These are phyloP conservation scores for Neuroscelio doddi DNA, from an alignment of 2,888 invertebrate genomes.

Conservation along the genomic window DNA sequence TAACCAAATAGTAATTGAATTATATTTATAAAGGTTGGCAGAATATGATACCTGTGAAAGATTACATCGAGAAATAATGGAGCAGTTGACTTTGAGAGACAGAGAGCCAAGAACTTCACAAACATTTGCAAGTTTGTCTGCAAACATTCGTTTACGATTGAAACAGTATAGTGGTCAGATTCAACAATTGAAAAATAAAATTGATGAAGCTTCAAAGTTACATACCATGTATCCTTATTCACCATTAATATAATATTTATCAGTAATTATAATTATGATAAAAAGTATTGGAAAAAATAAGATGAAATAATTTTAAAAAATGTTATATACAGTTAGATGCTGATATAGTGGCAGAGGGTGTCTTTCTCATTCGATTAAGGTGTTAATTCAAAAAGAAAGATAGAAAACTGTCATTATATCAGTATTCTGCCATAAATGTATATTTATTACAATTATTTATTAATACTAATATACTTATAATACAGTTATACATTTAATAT, in stretches of 20 bases:
- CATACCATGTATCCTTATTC: slow-evolving; percentile 73
- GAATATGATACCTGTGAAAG: slow-evolving; percentile 81
- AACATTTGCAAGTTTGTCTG: slow-evolving; percentile 76
- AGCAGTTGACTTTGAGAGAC: slow-evolving; percentile 76
- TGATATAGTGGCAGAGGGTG: too few species aligned
- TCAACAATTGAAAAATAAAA: slow-evolving; percentile 75
- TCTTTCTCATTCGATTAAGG: too few species aligned
- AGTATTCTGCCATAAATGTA: too few species aligned
- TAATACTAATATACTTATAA: too few species aligned
- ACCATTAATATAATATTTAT: too few species aligned
- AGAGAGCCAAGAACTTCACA: slow-evolving; percentile 74
- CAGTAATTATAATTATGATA: slow-evolving; percentile 36
- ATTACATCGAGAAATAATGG: slow-evolving; percentile 77
- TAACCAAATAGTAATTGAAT: not conserved
- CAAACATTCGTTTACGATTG: slow-evolving; percentile 75
- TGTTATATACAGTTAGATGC: too few species aligned
- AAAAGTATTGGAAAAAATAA: too few species aligned
- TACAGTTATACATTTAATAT: too few species aligned
- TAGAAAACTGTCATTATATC: too few species aligned
- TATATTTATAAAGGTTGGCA: slow-evolving; percentile 73
- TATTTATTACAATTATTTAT: too few species aligned
- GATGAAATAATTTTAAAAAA: too few species aligned
- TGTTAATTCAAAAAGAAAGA: too few species aligned
- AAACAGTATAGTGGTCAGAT: slow-evolving; percentile 78
- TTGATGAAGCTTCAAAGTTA: slow-evolving; percentile 73